Base-by-base conservation (phyloP, 1,140 invertebrate genomes). In the Lordiphosa clarofinis region DNA sequence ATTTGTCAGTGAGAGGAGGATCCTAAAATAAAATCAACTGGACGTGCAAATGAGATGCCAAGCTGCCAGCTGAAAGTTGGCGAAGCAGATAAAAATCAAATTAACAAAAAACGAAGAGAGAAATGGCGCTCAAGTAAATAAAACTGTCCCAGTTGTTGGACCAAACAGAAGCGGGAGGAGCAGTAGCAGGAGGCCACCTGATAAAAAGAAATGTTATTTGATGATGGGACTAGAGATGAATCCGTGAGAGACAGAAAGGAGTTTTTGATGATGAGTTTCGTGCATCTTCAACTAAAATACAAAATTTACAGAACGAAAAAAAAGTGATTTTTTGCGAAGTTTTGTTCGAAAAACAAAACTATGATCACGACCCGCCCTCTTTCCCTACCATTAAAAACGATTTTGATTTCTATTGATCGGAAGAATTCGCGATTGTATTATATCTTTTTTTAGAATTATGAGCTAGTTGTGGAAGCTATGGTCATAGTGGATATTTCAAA, bases 51-150 rank as follows among this genome's bases (percentile, higher is more conserved):
- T 60, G 57, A 73, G 67, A 61, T 56, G 69, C 50, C 68, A 44
- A 36, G 58, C 24, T 53, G 59, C 36, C 31, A 43, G 43, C 35
- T 37, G 24, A 24, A 50, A 48, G 43, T 48, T 42, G 44, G 36
- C 47, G 58, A 66, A 72, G 48, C 58, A 81, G 78, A 84, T 84
- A 84, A 84, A 84, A 84, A 84, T 84, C 78, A 84, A 84, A 84
- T 84, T 84, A 84, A 84, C 73, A 84, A 69, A 70, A 58, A 54
- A 58, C 60, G 58, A 63, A 63, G 40, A 40, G 55, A 71, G 56
- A 73, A 66, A 73, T 58, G 60, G 70, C 53, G 56, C 60, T 56
- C 55, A 73, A 73, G 78, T 84, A 84, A 86, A 84, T 84, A 84
- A 84, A 84, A 60, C 64, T 71, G 58, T 43, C 61, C 76, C 58